Conservation (phyloP, 2,888 invertebrate species). For the Sphaeridia pumilis region DNA sequence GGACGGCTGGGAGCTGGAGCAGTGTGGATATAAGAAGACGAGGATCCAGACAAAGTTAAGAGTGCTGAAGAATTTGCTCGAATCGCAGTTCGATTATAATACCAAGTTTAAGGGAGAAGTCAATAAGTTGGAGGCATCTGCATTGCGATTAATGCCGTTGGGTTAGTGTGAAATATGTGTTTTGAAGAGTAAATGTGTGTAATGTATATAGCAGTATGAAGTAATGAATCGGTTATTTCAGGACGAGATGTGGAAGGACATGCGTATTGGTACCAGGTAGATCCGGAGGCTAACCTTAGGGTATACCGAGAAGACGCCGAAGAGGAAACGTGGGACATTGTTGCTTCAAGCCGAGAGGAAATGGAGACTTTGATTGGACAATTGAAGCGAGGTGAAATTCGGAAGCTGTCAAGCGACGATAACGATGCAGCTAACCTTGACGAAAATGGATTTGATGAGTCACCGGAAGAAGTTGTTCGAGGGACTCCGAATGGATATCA, state of each 20-base stretch:
- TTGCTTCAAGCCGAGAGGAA: slow-evolving; percentile 75
- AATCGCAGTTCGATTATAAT: slow-evolving; percentile 90
- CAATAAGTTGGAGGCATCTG: slow-evolving; percentile 61
- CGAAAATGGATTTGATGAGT: slow-evolving; percentile 37
- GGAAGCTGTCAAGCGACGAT: slow-evolving; percentile 31
- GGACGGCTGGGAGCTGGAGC: slow-evolving; percentile 91
- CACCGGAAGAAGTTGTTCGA: slow-evolving; percentile 21
- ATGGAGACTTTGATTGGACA: slow-evolving; percentile 64
- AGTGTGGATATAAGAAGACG: slow-evolving; percentile 89
- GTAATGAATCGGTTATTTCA: neutral
- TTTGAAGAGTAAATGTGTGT: neutral
- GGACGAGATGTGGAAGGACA: slow-evolving; percentile 78
- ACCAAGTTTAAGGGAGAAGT: slow-evolving; percentile 81
- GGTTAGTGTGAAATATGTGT: too few species aligned
- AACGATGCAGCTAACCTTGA: slow-evolving; percentile 30
- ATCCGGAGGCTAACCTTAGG: slow-evolving; percentile 61
- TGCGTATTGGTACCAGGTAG: slow-evolving; percentile 86
- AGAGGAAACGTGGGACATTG: slow-evolving; percentile 88
- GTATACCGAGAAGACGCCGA: slow-evolving; percentile 92
- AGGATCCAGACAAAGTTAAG: slow-evolving; percentile 76
- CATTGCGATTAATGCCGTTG: slow-evolving; percentile 74
- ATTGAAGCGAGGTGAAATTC: slow-evolving; percentile 41
- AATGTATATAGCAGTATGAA: neutral
- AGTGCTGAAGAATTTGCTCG: slow-evolving; percentile 77
- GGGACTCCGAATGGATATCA: too few species aligned